These are phyloP conservation scores for Promerops cafer DNA, from an alignment of 2,113 vertebrate species.

Conservation along the genomic window DNA sequence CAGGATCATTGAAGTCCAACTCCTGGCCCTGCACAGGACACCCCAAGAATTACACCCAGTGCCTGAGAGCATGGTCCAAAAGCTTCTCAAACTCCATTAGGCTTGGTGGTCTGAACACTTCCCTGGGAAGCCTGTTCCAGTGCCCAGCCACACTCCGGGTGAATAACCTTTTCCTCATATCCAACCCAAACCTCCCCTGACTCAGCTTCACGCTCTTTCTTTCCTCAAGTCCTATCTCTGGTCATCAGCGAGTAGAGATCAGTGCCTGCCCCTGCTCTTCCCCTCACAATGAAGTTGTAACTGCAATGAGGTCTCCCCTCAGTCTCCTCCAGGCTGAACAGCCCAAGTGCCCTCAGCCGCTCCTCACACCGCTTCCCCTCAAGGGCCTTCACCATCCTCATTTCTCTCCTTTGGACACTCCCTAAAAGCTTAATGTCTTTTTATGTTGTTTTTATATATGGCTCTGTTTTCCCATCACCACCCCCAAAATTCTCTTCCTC, in stretches of 20 bases:
- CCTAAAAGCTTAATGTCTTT: not conserved
- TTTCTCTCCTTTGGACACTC: not conserved
- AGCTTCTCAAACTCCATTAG: not conserved
- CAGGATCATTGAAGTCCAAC: accelerated
- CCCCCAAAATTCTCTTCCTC: not conserved
- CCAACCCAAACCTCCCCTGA: not conserved
- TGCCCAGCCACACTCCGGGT: not conserved
- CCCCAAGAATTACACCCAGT: not conserved
- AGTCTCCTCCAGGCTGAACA: not conserved
- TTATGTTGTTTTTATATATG: not conserved
- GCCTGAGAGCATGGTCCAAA: not conserved
- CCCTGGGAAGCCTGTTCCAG: not conserved
- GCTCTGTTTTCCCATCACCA: not conserved
- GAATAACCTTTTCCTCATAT: not conserved
- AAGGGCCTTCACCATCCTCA: not conserved
- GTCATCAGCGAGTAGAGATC: not conserved
- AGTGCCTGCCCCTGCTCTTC: not conserved
- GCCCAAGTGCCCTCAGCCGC: accelerated
- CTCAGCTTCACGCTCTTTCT: not conserved
- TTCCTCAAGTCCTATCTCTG: not conserved
- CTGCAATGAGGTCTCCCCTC: not conserved
- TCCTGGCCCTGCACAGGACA: not conserved
- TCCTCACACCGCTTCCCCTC: accelerated
- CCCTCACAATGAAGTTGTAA: not conserved
- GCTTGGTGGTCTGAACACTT: not conserved